Evolutionary conservation across 2,797 vertebrate genomes (phyloP).

Genomic region (Rhabdomys pumilio): DNA sequence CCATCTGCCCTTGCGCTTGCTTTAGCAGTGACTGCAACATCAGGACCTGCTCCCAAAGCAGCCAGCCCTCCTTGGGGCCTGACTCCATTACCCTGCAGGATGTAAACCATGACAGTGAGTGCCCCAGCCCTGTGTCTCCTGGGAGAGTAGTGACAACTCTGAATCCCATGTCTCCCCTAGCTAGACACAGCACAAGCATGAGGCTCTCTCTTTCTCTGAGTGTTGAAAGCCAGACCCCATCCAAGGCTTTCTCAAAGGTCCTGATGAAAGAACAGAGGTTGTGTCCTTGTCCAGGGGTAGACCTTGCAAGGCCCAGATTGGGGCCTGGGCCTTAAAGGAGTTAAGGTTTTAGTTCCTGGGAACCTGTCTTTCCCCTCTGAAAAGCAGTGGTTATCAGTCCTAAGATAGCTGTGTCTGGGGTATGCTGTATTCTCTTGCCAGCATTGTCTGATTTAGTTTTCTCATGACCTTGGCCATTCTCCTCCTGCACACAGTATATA

Average conservation of each 20-base stretch:
- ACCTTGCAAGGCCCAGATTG: not conserved
- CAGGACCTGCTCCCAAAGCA: constrained; percentile 91
- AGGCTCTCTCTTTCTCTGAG: not conserved
- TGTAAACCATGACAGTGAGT: not conserved
- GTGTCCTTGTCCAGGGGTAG: not conserved
- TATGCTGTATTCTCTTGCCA: not conserved
- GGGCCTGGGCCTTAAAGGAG: not conserved
- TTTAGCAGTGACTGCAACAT: constrained; percentile 91
- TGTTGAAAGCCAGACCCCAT: not conserved
- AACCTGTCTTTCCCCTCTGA: not conserved
- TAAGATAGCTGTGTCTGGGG: not conserved
- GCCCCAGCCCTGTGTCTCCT: not conserved
- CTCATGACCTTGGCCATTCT: not conserved
- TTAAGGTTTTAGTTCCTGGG: not conserved
- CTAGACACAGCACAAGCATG: not conserved
- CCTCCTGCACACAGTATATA: not conserved
- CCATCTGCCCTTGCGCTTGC: constrained; percentile 87
- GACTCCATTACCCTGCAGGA: constrained; percentile 91
- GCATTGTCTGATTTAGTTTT: not conserved
- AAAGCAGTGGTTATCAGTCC: not conserved
- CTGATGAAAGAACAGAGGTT: not conserved
- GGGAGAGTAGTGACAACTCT: not conserved
- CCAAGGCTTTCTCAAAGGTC: not conserved
- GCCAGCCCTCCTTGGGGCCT: constrained; percentile 91
- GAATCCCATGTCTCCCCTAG: too few relatives aligned